Conservation (phyloP, 2,888 invertebrate species). For the Troilus luridus region DNA sequence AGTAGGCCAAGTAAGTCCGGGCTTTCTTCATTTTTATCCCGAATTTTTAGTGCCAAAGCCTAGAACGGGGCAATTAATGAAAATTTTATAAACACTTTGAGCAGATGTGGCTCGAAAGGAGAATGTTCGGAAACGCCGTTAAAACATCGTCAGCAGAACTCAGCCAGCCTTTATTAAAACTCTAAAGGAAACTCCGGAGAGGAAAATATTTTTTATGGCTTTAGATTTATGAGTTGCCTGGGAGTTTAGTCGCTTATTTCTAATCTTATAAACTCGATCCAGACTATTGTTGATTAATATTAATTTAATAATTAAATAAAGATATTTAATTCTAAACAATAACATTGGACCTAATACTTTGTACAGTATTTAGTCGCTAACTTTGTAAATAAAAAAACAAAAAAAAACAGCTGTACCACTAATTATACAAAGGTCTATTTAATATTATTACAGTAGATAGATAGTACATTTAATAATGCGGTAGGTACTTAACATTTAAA, state of each 20-base stretch:
- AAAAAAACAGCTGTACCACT: too few relatives aligned
- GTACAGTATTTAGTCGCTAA: too few relatives aligned
- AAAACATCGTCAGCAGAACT: neutral
- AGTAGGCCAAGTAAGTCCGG: neutral
- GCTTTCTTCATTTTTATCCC: neutral
- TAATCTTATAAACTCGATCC: too few relatives aligned
- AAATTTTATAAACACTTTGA: neutral
- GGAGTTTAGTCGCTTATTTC: too few relatives aligned
- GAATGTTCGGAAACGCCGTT: neutral
- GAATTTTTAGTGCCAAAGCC: neutral
- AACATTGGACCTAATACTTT: too few relatives aligned
- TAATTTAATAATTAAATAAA: too few relatives aligned
- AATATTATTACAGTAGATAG: too few relatives aligned
- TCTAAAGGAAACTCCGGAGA: neutral
- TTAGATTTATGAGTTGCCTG: neutral
- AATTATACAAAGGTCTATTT: too few relatives aligned
- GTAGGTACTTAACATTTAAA: too few relatives aligned
- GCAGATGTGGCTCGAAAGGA: neutral
- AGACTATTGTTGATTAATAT: neutral
- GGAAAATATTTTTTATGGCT: neutral
- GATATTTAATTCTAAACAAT: too few relatives aligned
- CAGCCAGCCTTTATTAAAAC: constrained; percentile 13
- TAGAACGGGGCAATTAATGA: neutral
- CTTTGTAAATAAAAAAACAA: too few relatives aligned
- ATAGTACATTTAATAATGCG: too few relatives aligned